Percentiles rank a stretch among this genome's conserved stretches.
Evolutionary conservation across 1,140 invertebrate genomes (phyloP).

Genomic region (Hydropsyche tenuis): DNA sequence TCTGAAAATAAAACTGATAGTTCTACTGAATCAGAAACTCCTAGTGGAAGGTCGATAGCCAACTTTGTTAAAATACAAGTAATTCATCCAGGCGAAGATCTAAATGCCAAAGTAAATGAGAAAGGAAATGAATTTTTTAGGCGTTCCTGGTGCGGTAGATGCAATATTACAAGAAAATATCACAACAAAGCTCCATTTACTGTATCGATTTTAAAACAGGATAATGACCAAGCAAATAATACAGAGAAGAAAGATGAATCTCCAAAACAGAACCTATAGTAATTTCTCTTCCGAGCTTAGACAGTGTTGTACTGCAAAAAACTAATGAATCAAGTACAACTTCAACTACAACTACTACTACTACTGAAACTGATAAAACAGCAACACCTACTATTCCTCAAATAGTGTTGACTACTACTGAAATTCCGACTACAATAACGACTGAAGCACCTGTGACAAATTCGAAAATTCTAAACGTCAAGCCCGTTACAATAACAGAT

Average conservation of each 20-base stretch:
- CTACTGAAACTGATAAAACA: slow-evolving; percentile 46
- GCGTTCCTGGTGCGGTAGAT: slow-evolving; percentile 52
- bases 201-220: slow-evolving; percentile 53
- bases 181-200: slow-evolving; percentile 53
- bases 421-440: slow-evolving; percentile 39
- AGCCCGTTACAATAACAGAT: slow-evolving; percentile 36
- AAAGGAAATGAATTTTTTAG: slow-evolving; percentile 58
- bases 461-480: slow-evolving; percentile 37
- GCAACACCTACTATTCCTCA: slow-evolving; percentile 51
- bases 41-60: slow-evolving; percentile 46
- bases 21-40: background rate
- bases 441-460: slow-evolving; percentile 25
- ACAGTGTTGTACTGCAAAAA: slow-evolving; percentile 54
- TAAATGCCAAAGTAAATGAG: slow-evolving; percentile 53
- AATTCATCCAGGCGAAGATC: slow-evolving; percentile 53
- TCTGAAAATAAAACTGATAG: slow-evolving; percentile 19
- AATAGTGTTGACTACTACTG: slow-evolving; percentile 35
- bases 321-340: slow-evolving; percentile 53
- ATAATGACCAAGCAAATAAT: slow-evolving; percentile 34
- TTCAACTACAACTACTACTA: slow-evolving; percentile 48
- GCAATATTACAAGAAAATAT: slow-evolving; percentile 35
- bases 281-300: slow-evolving; percentile 58
- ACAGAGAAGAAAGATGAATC: slow-evolving; percentile 39
- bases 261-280: slow-evolving; percentile 52
- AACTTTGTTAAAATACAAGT: slow-evolving; percentile 56